Evolutionary conservation across 2,113 vertebrate genomes (phyloP).

Genomic region (Chaetorhynchus papuensis): DNA sequence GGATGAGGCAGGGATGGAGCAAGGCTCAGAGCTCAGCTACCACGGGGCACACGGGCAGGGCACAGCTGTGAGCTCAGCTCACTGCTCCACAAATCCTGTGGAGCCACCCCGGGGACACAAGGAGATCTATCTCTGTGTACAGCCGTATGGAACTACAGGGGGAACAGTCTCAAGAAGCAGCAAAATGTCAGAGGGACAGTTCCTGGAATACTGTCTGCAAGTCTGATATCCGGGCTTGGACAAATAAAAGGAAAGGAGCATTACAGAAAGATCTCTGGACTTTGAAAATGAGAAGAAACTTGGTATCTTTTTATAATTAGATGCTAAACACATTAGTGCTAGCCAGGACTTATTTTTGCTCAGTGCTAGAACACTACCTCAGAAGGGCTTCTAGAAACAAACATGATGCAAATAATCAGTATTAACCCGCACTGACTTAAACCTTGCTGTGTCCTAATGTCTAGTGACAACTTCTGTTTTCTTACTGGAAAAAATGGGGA

Average conservation of each 20-base stretch:
- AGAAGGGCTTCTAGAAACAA: neutral
- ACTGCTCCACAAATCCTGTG: neutral
- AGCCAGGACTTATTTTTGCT: neutral
- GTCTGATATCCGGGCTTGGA: neutral
- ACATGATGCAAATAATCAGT: neutral
- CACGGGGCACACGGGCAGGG: neutral
- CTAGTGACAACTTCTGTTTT: neutral
- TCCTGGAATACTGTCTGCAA: neutral
- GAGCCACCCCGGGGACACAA: neutral
- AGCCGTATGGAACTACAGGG: neutral
- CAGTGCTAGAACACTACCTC: neutral
- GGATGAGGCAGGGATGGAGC: neutral
- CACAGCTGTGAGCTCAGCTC: neutral
- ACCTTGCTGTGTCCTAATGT: neutral
- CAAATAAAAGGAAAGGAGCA: neutral
- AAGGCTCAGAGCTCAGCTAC: neutral
- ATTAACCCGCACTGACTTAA: neutral
- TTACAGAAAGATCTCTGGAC: neutral
- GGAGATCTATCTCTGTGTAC: neutral
- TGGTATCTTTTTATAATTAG: neutral
- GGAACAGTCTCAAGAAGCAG: neutral
- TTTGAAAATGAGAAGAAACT: neutral
- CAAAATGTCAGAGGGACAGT: neutral
- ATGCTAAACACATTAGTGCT: neutral
- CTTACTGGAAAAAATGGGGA: neutral